Base-by-base conservation (phyloP, 2,888 invertebrate species). In the Tachina lurida region DNA sequence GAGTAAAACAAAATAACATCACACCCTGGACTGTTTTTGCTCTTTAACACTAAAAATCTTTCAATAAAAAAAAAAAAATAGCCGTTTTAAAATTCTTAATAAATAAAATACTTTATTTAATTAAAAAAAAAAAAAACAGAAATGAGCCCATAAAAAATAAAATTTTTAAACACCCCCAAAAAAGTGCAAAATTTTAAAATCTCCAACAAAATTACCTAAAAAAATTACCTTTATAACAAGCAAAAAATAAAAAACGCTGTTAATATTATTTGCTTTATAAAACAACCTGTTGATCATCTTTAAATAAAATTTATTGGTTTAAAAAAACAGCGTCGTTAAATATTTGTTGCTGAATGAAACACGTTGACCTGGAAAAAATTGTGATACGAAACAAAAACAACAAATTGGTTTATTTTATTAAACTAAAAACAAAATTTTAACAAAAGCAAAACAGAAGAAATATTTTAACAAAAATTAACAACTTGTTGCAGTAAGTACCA, bases 351-450 rank as follows among this genome's bases (percentile, higher is more conserved):
- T 54, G 58, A 68, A 80, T 54, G 58, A 68, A 80, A 80, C 56
- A 41, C 58, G 80, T 81, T 74, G 80, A 81, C 80, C 80, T 81
- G 80, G 67, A 81, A 71, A 31, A 79, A 80, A 81, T 74, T 81
- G 80, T 81, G 80, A 81, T 81, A 81, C 31, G 45, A 43, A 65
- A 65, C 22, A 67, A 65, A n/a, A 43, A 68, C 41, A 58, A 60
- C 56, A 70, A 70, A 79, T 70, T 70, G 78, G 68, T 17, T 54
- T 54, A 70, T 70, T 62, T 62, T 22, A 70, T 45, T 31, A 54
- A 56, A 47, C 10, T 17, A 9, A 62, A 74, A 54, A 52, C 7
- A 52, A 43, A 52, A 54, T 17, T 17, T 31, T 39, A 54, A 47
- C 10, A 70, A 43, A 52, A 49, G 10, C 49, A n/a, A 31, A 43